Evolutionary conservation across 1,140 invertebrate species (phyloP).

Genomic region (Drosophila orena): DNA sequence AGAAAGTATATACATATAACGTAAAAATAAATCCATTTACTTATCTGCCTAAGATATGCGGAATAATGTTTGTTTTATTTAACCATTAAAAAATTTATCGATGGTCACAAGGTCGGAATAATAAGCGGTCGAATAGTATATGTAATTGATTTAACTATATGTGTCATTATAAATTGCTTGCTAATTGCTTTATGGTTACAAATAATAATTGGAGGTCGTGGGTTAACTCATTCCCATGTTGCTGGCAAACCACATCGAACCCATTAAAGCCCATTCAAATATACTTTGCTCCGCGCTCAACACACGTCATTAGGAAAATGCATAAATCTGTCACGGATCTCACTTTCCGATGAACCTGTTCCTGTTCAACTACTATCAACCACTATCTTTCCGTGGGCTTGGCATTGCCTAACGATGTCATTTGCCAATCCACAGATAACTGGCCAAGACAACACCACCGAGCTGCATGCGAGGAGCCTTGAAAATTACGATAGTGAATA

Average conservation of each 20-base stretch:
- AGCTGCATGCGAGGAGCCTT: conserved; percentile 30
- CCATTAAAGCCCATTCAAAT: conserved; percentile 28
- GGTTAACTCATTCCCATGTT: conserved; percentile 3
- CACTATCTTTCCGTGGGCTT: conserved; percentile 15
- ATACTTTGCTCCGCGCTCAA: conserved; percentile 17
- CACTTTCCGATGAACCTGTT: conserved; percentile 32
- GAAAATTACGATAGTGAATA: conserved; percentile 32
- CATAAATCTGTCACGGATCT: conserved; percentile 40
- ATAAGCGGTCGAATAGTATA: not conserved
- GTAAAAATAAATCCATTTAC: not conserved
- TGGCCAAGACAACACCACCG: conserved; percentile 25
- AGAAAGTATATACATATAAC: not conserved
- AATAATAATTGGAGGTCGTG: conserved; percentile 9
- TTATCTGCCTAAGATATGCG: not conserved
- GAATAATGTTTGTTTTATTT: not conserved
- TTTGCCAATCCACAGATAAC: conserved; percentile 41
- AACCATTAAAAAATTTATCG: not conserved
- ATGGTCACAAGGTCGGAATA: not conserved
- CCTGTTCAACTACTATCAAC: conserved; percentile 17
- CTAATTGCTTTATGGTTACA: conserved; percentile 1
- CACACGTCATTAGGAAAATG: conserved; percentile 35
- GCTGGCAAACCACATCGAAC: conserved; percentile 20
- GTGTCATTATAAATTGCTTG: conserved; percentile 1
- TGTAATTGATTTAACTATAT: not conserved
- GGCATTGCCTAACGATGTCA: conserved; percentile 49